phyloP scores from a whole-genome alignment of 2,113 vertebrate genomes.

The Equus przewalskii region DNA sequence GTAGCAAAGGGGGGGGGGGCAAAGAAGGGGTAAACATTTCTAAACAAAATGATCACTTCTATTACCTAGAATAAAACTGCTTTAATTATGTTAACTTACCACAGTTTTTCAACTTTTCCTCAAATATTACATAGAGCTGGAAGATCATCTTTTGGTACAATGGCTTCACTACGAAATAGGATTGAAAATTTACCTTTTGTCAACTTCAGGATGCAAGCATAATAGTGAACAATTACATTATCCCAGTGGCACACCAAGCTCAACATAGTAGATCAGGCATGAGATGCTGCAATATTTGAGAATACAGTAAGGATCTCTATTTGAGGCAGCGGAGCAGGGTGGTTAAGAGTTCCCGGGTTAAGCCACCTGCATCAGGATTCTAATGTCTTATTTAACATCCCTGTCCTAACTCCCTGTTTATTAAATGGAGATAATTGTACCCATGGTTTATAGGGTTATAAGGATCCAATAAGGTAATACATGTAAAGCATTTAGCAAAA shows the following conservation, averaged over 20 bases:
- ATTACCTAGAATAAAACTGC: background rate
- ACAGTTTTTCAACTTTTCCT: background rate
- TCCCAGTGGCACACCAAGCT: background rate
- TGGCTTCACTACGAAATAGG: background rate
- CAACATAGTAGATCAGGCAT: background rate
- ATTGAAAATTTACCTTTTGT: constrained; percentile 34
- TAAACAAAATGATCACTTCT: constrained; percentile 1
- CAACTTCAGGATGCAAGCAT: background rate
- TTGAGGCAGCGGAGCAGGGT: background rate
- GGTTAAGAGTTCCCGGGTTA: background rate
- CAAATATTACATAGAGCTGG: background rate
- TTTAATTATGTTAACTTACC: constrained; percentile 28
- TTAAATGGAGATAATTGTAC: background rate
- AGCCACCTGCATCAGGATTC: background rate
- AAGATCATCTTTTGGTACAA: background rate
- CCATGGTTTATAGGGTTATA: background rate
- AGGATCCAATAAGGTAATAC: background rate
- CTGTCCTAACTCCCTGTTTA: background rate
- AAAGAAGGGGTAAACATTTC: background rate
- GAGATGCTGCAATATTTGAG: background rate
- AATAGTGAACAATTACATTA: background rate
- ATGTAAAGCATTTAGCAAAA: constrained; percentile 4
- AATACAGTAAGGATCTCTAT: background rate
- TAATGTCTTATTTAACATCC: background rate
- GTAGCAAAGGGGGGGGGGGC: background rate